Conservation (phyloP, 53 echinoderm and acorn worm genomes). For the Zoroaster sp. region DNA sequence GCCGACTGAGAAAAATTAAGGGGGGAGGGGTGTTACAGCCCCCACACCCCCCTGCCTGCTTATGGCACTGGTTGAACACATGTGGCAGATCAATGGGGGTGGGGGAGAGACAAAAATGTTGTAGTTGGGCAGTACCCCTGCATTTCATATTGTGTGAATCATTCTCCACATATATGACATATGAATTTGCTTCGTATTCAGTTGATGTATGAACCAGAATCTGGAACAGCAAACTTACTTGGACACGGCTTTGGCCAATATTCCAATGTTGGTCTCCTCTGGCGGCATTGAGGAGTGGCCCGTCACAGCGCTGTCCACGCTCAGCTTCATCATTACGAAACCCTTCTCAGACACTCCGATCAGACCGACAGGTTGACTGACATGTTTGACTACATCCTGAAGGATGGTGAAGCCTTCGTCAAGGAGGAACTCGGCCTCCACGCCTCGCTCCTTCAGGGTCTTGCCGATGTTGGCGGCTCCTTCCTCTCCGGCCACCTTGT, state of each 20-base stretch:
- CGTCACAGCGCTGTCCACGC: slow-evolving; percentile 68
- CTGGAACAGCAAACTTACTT: not conserved
- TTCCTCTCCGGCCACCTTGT: slow-evolving; percentile 65
- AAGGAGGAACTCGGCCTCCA: slow-evolving; percentile 77
- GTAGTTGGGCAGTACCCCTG: too few relatives aligned
- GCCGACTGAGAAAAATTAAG: too few relatives aligned
- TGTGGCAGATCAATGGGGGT: not conserved
- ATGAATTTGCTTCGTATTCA: not conserved
- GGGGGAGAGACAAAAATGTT: too few relatives aligned
- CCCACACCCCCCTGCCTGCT: not conserved
- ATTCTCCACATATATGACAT: too few relatives aligned
- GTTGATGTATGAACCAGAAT: not conserved
- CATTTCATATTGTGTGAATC: too few relatives aligned
- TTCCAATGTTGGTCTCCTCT: slow-evolving; percentile 79
- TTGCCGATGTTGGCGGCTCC: slow-evolving; percentile 73
- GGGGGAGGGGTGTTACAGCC: too few relatives aligned
- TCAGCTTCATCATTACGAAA: slow-evolving; percentile 59
- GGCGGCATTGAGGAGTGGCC: slow-evolving; percentile 97
- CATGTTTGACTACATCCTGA: slow-evolving; percentile 53
- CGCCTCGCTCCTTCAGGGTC: slow-evolving; percentile 36
- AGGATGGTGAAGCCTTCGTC: slow-evolving; percentile 83
- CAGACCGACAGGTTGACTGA: slow-evolving; percentile 67
- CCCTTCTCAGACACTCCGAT: slow-evolving; percentile 90
- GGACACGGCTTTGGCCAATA: slow-evolving; percentile 60
- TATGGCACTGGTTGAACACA: not conserved